Evolutionary conservation across 2,888 invertebrate genomes (phyloP).

Genomic region (Torymus tubicola): DNA sequence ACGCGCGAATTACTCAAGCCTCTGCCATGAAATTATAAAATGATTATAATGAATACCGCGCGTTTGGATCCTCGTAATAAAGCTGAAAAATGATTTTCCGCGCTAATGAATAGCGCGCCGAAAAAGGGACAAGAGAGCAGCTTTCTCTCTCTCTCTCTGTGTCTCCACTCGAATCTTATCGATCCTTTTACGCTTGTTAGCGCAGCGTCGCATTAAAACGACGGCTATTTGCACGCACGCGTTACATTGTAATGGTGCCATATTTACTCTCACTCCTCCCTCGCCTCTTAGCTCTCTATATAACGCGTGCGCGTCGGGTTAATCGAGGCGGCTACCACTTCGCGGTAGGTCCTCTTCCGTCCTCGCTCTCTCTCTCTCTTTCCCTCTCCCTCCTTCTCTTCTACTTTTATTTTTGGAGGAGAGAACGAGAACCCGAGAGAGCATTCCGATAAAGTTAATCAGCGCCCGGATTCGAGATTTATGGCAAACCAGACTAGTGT

Average conservation of each 20-base stretch:
- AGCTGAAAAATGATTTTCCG: conserved; percentile 18
- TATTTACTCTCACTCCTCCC: conserved; percentile 31
- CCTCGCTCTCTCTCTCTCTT: not conserved
- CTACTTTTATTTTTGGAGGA: not conserved
- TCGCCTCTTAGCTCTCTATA: conserved; percentile 1
- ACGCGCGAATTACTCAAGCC: not conserved
- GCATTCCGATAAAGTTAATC: conserved; percentile 60
- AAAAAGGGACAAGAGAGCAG: not conserved
- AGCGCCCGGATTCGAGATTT: conserved; percentile 58
- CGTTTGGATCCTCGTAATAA: not conserved
- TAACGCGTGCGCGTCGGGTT: conserved; percentile 24
- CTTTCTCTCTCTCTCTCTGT: no score
- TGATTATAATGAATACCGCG: not conserved
- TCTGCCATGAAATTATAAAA: conserved; percentile 26
- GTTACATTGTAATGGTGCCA: conserved; percentile 48
- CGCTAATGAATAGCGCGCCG: conserved; percentile 44
- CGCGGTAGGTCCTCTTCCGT: conserved; percentile 55
- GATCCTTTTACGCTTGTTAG: conserved; percentile 49
- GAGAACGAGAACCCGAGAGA: conserved; percentile 48
- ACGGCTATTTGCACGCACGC: conserved; percentile 40
- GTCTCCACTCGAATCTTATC: conserved; percentile 39
- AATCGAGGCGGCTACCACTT: conserved; percentile 55
- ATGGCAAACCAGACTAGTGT: conserved; percentile 39
- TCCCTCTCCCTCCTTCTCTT: conserved; percentile 14
- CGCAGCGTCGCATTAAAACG: conserved; percentile 10